phyloP scores from a whole-genome alignment of 2,797 vertebrate species.

The Syngnathus acus region DNA sequence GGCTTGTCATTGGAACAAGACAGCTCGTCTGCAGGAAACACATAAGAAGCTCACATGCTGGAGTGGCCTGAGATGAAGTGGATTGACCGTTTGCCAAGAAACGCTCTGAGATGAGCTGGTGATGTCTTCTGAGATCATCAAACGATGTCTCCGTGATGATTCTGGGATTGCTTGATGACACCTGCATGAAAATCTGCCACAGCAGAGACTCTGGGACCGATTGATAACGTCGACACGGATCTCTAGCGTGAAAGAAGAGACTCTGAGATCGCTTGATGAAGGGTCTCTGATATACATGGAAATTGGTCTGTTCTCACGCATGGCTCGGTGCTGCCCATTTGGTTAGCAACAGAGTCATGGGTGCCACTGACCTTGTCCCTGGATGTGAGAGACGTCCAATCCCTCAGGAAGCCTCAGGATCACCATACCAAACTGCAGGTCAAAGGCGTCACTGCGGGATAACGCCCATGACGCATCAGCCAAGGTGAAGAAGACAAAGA shows the following conservation, averaged over 20 bases:
- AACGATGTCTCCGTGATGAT: background rate
- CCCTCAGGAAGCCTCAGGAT: constrained; percentile 86
- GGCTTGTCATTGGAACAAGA: constrained; percentile 83
- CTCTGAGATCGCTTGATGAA: too few species aligned
- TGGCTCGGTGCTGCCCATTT: background rate
- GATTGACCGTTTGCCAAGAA: background rate
- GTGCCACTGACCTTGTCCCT: constrained; percentile 75
- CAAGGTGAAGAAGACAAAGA: background rate
- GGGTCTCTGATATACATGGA: too few species aligned
- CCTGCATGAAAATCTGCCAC: too few species aligned
- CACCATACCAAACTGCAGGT: constrained; percentile 86
- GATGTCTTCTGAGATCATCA: background rate
- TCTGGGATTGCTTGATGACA: background rate
- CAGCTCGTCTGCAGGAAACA: constrained; percentile 74
- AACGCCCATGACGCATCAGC: background rate
- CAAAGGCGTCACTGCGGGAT: constrained; percentile 84
- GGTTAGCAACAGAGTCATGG: background rate
- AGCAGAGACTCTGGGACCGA: too few species aligned
- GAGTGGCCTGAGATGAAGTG: background rate
- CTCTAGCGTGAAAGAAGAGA: too few species aligned
- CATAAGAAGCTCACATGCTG: background rate
- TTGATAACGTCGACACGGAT: background rate
- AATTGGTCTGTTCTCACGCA: background rate
- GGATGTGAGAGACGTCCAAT: constrained; percentile 91
- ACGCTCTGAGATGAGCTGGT: background rate